Percentiles rank a stretch among this genome's conserved stretches.
phyloP scores from a whole-genome alignment of 2,888 invertebrate species.

The Prosapia bicincta region DNA sequence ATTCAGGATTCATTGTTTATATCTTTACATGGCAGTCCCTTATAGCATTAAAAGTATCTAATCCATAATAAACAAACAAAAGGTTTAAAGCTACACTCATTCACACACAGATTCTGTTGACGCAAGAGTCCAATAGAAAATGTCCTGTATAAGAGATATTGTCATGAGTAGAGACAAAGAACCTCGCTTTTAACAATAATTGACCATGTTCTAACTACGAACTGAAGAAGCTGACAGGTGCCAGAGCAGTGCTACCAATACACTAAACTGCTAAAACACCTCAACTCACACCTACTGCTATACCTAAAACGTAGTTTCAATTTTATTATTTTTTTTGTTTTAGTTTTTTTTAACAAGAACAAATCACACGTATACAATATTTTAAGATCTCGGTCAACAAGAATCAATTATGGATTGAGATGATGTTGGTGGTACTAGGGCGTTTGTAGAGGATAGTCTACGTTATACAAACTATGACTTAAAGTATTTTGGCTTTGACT shows the following conservation, averaged over 20 bases:
- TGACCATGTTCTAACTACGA: constrained; percentile 30
- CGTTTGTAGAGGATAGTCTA: too few species aligned
- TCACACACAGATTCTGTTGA: neutral
- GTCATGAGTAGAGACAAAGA: constrained; percentile 37
- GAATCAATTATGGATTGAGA: neutral
- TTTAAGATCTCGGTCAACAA: constrained; percentile 20
- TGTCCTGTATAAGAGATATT: constrained; percentile 39
- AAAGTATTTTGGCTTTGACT: too few species aligned
- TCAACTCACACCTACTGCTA: constrained; percentile 16
- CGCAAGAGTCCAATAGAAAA: constrained; percentile 30
- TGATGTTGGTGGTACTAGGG: neutral
- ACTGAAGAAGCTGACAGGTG: constrained; percentile 6
- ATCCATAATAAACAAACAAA: neutral
- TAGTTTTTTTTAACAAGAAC: constrained; percentile 16
- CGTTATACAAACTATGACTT: too few species aligned
- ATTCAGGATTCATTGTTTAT: too few species aligned
- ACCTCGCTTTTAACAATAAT: constrained; percentile 30
- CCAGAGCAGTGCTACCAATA: neutral
- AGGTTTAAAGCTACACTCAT: neutral
- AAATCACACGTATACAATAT: constrained; percentile 23
- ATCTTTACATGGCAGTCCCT: too few species aligned
- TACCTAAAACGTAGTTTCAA: constrained; percentile 10
- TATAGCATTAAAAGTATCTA: too few species aligned
- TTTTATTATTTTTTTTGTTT: neutral
- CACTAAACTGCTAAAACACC: constrained; percentile 4